phyloP scores from a whole-genome alignment of 2,113 vertebrate genomes.

The Chamaetylas fuelleborni region DNA sequence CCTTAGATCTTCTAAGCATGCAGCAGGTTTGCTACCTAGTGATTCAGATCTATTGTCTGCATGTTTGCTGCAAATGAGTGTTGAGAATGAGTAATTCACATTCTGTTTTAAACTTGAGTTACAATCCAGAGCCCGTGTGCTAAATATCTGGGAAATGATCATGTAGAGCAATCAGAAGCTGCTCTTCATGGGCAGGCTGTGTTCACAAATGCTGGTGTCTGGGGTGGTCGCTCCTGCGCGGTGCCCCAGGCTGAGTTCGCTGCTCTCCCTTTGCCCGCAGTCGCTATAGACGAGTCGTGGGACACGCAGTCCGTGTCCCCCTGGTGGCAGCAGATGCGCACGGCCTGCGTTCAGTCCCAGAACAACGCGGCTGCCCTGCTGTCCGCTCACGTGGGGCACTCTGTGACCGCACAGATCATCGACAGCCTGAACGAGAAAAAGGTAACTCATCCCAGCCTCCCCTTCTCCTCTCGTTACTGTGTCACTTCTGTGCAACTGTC shows the following conservation, averaged over 20 bases:
- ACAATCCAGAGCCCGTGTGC: background rate
- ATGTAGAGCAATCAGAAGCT: background rate
- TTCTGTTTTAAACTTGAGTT: background rate
- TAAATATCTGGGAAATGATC: background rate
- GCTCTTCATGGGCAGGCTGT: background rate
- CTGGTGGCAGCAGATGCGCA: slow-evolving; percentile 97
- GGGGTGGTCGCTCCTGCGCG: background rate
- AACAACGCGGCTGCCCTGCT: slow-evolving; percentile 86
- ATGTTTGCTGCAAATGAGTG: background rate
- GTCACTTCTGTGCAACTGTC: background rate
- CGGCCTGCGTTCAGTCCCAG: slow-evolving; percentile 85
- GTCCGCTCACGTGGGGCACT: slow-evolving; percentile 85
- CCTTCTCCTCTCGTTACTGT: background rate
- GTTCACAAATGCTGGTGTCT: background rate
- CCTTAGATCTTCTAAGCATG: background rate
- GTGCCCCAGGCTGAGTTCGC: fast-evolving
- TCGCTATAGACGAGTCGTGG: slow-evolving; percentile 88
- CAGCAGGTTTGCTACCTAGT: background rate
- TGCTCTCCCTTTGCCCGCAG: slow-evolving; percentile 34
- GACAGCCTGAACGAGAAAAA: slow-evolving; percentile 78
- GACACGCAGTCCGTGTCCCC: slow-evolving; percentile 91
- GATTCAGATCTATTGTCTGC: background rate
- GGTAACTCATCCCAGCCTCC: slow-evolving; percentile 58
- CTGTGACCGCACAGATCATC: slow-evolving; percentile 80
- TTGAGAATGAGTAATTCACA: background rate